phyloP scores from a whole-genome alignment of 2,888 invertebrate species.

The Thecophora atra region DNA sequence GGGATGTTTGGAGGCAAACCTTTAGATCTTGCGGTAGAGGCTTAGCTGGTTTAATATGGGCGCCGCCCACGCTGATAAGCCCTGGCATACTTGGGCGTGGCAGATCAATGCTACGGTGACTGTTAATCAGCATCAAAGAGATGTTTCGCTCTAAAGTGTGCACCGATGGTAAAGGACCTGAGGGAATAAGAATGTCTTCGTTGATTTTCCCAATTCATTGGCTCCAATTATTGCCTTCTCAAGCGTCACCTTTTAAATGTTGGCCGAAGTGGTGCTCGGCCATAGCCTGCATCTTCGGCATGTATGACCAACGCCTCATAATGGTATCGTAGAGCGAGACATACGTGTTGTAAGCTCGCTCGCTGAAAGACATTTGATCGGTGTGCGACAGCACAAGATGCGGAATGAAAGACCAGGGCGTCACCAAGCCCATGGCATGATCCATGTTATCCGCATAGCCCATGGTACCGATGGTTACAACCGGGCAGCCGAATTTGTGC shows the following conservation, averaged over 20 bases:
- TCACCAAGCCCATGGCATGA: constrained; percentile 62
- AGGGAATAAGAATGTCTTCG: neutral
- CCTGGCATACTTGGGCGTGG: constrained; percentile 66
- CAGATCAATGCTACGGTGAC: constrained; percentile 67
- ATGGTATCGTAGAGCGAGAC: constrained; percentile 58
- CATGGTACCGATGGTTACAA: constrained; percentile 65
- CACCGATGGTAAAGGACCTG: constrained; percentile 63
- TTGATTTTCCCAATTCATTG: no score
- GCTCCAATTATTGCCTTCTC: neutral
- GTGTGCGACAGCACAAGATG: constrained; percentile 60
- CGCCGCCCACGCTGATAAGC: constrained; percentile 62
- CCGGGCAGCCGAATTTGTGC: constrained; percentile 64
- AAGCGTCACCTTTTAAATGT: constrained; percentile 51
- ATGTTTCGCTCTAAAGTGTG: constrained; percentile 67
- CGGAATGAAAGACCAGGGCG: constrained; percentile 63
- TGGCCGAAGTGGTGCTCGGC: constrained; percentile 59
- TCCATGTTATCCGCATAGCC: constrained; percentile 66
- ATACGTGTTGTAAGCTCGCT: constrained; percentile 63
- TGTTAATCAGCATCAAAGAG: constrained; percentile 68
- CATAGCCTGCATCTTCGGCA: constrained; percentile 63
- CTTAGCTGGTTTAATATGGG: constrained; percentile 60
- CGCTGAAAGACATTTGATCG: constrained; percentile 63
- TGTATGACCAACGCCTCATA: constrained; percentile 59
- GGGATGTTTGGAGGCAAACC: constrained; percentile 39
- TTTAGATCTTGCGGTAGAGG: constrained; percentile 58